Percentiles rank a stretch among this genome's conserved stretches.
phyloP scores from a whole-genome alignment of 2,797 vertebrate species.

The Carapus acus region DNA sequence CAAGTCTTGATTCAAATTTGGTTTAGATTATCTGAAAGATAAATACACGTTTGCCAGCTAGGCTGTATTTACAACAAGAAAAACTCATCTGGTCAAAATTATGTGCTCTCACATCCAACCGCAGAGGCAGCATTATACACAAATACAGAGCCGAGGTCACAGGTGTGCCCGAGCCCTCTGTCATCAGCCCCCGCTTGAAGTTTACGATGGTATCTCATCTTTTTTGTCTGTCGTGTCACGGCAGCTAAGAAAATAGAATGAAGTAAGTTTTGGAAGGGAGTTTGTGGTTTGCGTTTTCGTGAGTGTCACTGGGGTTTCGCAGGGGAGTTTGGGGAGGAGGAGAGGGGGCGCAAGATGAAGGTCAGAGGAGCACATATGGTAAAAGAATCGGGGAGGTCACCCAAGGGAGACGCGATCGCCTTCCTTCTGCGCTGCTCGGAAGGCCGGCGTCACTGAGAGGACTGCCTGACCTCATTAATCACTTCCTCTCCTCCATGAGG shows the following conservation, averaged over 20 bases:
- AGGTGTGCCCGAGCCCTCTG: slow-evolving; percentile 46
- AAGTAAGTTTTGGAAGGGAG: slow-evolving; percentile 31
- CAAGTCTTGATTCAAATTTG: slow-evolving; percentile 36
- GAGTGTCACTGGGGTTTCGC: slow-evolving; percentile 43
- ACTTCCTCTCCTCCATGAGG: slow-evolving; percentile 69
- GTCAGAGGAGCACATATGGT: slow-evolving; percentile 74
- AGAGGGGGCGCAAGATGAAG: slow-evolving; percentile 33
- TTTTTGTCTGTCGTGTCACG: slow-evolving; percentile 8
- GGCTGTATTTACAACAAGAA: slow-evolving; percentile 41
- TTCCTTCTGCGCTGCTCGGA: slow-evolving; percentile 59
- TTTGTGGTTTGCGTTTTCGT: slow-evolving; percentile 37
- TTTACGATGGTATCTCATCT: slow-evolving; percentile 31
- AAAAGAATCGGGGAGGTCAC: slow-evolving; percentile 60
- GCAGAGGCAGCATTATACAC: slow-evolving; percentile 26
- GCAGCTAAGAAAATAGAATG: slow-evolving; percentile 39
- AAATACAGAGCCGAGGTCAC: slow-evolving; percentile 45
- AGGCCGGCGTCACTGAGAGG: slow-evolving; percentile 59
- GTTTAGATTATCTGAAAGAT: slow-evolving; percentile 57
- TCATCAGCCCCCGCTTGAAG: slow-evolving; percentile 26
- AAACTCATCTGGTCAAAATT: slow-evolving; percentile 63
- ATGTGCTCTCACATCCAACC: slow-evolving; percentile 29
- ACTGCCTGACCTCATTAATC: slow-evolving; percentile 75
- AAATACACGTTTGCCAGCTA: slow-evolving; percentile 49
- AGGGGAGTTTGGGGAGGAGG: slow-evolving; percentile 33
- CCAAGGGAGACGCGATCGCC: slow-evolving; percentile 48